Conservation (phyloP, 1,140 invertebrate species). For the Kradibia gibbosae region DNA sequence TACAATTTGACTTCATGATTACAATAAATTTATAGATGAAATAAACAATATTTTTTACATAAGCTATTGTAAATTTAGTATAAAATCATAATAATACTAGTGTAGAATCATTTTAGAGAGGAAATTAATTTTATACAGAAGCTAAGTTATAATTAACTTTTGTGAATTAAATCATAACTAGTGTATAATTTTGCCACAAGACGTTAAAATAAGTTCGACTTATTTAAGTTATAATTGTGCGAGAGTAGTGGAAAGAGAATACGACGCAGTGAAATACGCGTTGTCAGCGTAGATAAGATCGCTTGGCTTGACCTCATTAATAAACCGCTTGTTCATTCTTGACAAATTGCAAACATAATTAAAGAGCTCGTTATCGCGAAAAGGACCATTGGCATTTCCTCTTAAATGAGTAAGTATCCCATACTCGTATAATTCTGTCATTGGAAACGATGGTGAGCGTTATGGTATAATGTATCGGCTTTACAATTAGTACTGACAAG, state of each 20-base stretch:
- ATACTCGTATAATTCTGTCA: conserved; percentile 6
- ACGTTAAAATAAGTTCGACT: not conserved
- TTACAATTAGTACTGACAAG: conserved; percentile 28
- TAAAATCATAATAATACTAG: too few relatives aligned
- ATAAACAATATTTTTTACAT: too few relatives aligned
- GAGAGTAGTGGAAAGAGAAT: not conserved
- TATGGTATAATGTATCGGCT: not conserved
- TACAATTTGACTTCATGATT: too few relatives aligned
- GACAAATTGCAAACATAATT: conserved; percentile 44
- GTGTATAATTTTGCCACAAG: too few relatives aligned
- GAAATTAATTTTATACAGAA: too few relatives aligned
- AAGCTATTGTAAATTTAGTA: too few relatives aligned
- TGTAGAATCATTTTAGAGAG: too few relatives aligned
- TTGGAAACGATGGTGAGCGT: not conserved
- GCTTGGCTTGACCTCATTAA: conserved; percentile 24
- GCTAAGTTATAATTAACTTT: too few relatives aligned
- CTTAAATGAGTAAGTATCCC: not conserved
- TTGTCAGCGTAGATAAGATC: not conserved
- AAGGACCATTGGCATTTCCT: not conserved
- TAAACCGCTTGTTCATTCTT: conserved; percentile 33
- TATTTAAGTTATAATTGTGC: not conserved
- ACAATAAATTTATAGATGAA: too few relatives aligned
- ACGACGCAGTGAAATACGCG: not conserved
- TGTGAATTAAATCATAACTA: too few relatives aligned
- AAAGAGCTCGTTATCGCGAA: conserved; percentile 39